Percentiles rank a stretch among this genome's conserved stretches.
These are phyloP conservation scores for Chaenodraco wilsoni DNA, from an alignment of 2,797 vertebrate species.

Conservation along the genomic window DNA sequence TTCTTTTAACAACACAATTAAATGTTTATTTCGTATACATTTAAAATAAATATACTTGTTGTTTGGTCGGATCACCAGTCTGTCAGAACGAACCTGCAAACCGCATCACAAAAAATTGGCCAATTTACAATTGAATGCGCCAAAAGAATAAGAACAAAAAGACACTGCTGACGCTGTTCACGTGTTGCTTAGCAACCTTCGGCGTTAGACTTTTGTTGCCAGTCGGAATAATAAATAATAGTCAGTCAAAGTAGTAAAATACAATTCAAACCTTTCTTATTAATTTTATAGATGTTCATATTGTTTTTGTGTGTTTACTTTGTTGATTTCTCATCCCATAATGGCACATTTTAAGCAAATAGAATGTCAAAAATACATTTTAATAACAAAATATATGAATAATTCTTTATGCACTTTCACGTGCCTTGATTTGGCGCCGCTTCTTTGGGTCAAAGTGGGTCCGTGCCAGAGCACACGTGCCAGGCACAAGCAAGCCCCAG, in stretches of 20 bases:
- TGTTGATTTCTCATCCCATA: no score
- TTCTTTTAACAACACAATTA: not conserved
- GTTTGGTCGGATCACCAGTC: not conserved
- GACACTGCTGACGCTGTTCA: not conserved
- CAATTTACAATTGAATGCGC: constrained; percentile 66
- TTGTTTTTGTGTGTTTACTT: no score
- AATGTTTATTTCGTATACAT: not conserved
- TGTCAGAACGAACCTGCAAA: not conserved
- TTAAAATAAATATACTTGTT: not conserved
- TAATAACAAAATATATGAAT: no score
- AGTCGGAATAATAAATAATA: constrained; percentile 9
- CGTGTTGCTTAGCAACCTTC: constrained; percentile 61
- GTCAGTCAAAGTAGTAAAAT: accelerated
- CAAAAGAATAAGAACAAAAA: not conserved
- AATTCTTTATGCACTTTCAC: constrained; percentile 14
- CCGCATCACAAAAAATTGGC: constrained; percentile 32
- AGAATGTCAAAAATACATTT: not conserved
- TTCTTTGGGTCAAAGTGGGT: not conserved
- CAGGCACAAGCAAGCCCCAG: constrained; percentile 38
- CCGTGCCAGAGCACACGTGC: constrained; percentile 60
- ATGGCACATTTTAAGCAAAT: not conserved
- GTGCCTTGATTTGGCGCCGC: constrained; percentile 10
- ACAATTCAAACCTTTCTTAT: not conserved
- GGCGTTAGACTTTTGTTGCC: accelerated
- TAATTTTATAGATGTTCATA: no score